phyloP scores from a whole-genome alignment of 1,140 invertebrate genomes.

The Drosophila tropicalis region DNA sequence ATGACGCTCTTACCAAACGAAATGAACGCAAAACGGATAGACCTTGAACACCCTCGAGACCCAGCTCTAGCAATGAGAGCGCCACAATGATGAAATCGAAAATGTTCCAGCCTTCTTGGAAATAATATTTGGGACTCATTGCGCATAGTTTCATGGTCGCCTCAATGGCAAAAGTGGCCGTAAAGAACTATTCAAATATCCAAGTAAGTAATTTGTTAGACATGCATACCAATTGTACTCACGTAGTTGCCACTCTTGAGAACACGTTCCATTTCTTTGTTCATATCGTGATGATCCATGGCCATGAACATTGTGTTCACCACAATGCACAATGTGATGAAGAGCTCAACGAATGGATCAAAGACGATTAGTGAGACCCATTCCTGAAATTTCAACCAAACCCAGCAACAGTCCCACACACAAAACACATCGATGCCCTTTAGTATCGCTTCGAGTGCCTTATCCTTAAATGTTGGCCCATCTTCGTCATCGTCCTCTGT shows the following conservation, averaged over 20 bases:
- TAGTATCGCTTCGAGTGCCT: conserved; percentile 88
- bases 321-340: conserved; percentile 98
- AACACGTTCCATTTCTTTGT: conserved; percentile 92
- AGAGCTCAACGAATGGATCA: conserved; percentile 98
- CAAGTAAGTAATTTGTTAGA: too few relatives aligned
- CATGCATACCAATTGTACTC: conserved; percentile 83
- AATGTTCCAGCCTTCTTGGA: conserved; percentile 99
- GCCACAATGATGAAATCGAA: conserved; percentile 99
- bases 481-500: conserved; percentile 94
- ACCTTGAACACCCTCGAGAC: conserved; percentile 96
- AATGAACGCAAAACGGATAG: conserved; percentile 98
- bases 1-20: conserved; percentile 92
- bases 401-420: conserved; percentile 97
- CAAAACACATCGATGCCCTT: conserved; percentile 96
- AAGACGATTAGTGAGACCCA: conserved; percentile 96
- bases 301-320: conserved; percentile 99
- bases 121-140: conserved; percentile 98
- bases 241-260: conserved; percentile 97
- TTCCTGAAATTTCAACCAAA: conserved; percentile 95
- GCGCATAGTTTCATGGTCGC: conserved; percentile 97
- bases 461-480: conserved; percentile 94
- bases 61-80: conserved; percentile 96
- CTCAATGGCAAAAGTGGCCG: conserved; percentile 98
- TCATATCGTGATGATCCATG: conserved; percentile 97
- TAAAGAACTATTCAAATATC: conserved; percentile 92